Evolutionary conservation across 1,140 invertebrate genomes (phyloP).

Genomic region (Trialeurodes vaporariorum): DNA sequence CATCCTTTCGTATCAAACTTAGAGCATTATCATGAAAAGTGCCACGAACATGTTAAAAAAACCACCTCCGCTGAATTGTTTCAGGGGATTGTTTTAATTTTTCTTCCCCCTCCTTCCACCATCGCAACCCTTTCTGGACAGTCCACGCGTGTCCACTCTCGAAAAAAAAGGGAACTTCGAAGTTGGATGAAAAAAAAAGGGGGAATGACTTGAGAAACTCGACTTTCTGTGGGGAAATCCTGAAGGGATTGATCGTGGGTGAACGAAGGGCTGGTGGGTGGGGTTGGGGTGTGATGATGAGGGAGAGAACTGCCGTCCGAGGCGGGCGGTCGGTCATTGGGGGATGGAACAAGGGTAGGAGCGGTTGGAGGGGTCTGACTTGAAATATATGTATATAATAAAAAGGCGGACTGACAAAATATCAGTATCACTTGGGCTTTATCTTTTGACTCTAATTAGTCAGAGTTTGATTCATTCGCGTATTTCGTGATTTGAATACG

Average conservation of each 20-base stretch:
- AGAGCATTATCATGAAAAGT: no score
- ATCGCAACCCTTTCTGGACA: no score
- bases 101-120: no score
- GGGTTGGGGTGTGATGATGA: neutral
- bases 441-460: constrained; percentile 1
- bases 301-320: neutral
- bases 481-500: neutral
- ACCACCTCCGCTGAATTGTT: no score
- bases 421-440: neutral
- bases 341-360: constrained; percentile 8
- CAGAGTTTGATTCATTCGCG: neutral
- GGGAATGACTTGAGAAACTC: neutral
- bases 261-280: neutral
- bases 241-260: neutral
- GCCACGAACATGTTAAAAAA: no score
- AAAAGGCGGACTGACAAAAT: neutral
- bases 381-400: constrained; percentile 7
- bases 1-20: no score
- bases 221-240: neutral
- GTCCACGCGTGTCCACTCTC: no score
- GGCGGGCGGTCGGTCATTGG: no score
- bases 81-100: no score
- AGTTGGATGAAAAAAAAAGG: neutral
- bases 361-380: no score
- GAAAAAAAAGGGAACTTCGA: no score